phyloP scores from a whole-genome alignment of 2,797 vertebrate species.

The Syngnathus acus region DNA sequence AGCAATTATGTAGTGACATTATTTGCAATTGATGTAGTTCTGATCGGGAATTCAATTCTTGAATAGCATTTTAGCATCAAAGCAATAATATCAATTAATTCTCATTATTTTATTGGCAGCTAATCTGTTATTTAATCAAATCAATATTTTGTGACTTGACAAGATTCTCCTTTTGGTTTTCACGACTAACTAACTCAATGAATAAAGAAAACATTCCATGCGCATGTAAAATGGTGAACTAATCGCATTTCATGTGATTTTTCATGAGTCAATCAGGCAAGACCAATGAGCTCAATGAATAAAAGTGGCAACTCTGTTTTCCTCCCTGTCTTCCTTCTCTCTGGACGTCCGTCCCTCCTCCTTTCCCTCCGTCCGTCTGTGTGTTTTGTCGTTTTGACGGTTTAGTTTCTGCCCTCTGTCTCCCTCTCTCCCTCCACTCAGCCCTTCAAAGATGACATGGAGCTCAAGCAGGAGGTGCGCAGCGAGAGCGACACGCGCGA shows the following conservation, averaged over 20 bases:
- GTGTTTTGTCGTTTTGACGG: constrained; percentile 72
- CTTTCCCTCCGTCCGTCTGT: constrained; percentile 61
- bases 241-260: constrained; percentile 37
- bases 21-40: too few relatives aligned
- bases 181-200: not conserved
- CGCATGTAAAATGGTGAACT: not conserved
- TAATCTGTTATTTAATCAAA: too few relatives aligned
- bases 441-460: constrained; percentile 94
- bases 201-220: not conserved
- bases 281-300: not conserved
- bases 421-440: constrained; percentile 72
- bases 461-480: constrained; percentile 87
- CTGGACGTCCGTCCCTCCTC: constrained; percentile 31
- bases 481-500: constrained; percentile 85
- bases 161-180: too few relatives aligned
- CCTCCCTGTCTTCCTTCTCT: constrained; percentile 57
- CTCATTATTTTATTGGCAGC: too few relatives aligned
- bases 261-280: not conserved
- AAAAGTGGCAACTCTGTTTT: constrained; percentile 72
- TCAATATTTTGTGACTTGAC: too few relatives aligned
- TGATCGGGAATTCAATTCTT: too few relatives aligned
- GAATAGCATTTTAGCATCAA: not conserved
- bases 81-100: not conserved
- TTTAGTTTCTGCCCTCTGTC: constrained; percentile 84
- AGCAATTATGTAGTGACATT: not conserved